Evolutionary conservation across 2,888 invertebrate genomes (phyloP), one percentile per base, ranked within the genome.

Genomic region (Drosophila siamana): DNA sequence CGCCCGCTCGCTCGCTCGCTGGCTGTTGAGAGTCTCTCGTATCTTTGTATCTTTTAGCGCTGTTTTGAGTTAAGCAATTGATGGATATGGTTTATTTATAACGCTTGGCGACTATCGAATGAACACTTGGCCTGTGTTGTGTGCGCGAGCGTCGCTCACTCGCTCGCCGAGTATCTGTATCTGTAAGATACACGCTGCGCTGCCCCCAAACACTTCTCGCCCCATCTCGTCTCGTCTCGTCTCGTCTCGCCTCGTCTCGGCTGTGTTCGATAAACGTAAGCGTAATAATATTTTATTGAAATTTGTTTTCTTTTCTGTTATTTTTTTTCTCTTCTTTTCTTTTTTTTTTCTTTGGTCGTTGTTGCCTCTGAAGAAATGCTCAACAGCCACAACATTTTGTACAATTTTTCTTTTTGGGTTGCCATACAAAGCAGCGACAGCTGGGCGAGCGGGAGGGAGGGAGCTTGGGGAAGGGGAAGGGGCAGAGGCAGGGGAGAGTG

Each of bases 271-370:
- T 86, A 83, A 90, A 82, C 85, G 88, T 86, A 90, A 90, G 87
- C 89, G 89, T 89, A 91, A 90, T 90, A 91, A 90, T 91, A 91
- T 91, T 91, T 90, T 89, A 90, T 91, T 91, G 91, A 91, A 90
- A 90, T 91, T 85, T 88, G 86, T 88, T 90, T 89, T 85, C 72
- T 62, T 73, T 65, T 43, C 57, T 57, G 36, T 60, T 51, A 16
- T 67, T 68, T 68, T 30, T 15, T 44, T 52, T 71, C 40, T 55
- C 57, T 59, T 36, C 56, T 13, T 46, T 30, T 59, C 47, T 69
- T 28, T 59, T 65, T 61, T 55, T 50, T 8, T 30, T 60, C 41
- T 36, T 46, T 54, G 64, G 51, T 40, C 48, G 55, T 60, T 65
- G 67, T 64, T 71, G 52, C 56, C 65, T 52, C 51, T 63, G n/a